Percentiles rank a stretch among this genome's conserved stretches.
Conservation (phyloP, 2,888 invertebrate genomes). For the Zaprionus bogoriensis region DNA sequence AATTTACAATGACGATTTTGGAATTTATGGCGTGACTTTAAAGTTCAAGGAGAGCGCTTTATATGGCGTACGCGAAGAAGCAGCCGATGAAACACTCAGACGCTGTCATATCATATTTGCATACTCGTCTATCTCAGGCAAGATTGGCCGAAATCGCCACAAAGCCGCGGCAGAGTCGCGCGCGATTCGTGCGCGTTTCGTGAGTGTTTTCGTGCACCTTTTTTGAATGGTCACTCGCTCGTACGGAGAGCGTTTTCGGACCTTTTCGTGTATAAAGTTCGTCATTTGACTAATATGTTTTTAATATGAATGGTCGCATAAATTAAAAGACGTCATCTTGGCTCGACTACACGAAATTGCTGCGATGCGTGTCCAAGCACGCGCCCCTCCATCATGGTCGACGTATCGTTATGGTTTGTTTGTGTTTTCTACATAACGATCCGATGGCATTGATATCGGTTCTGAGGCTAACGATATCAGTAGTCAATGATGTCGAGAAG, state of each 20-base stretch:
- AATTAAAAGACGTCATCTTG: slow-evolving; percentile 39
- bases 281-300: slow-evolving; percentile 67
- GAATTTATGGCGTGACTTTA: slow-evolving; percentile 48
- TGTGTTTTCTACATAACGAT: slow-evolving; percentile 11
- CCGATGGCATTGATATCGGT: slow-evolving; percentile 45
- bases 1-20: slow-evolving; percentile 31
- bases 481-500: slow-evolving; percentile 40
- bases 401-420: neutral
- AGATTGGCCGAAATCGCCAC: slow-evolving; percentile 22
- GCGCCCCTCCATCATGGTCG: slow-evolving; percentile 37
- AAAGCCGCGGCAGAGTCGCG: slow-evolving; percentile 18
- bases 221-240: neutral
- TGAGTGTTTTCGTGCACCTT: slow-evolving; percentile 35
- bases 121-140: slow-evolving; percentile 35
- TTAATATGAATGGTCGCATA: slow-evolving; percentile 61
- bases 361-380: slow-evolving; percentile 44
- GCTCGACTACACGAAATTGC: slow-evolving; percentile 2
- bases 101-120: slow-evolving; percentile 38
- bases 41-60: slow-evolving; percentile 67
- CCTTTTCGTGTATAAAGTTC: slow-evolving; percentile 18
- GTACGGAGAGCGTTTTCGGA: slow-evolving; percentile 1
- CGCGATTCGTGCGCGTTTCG: slow-evolving; percentile 26
- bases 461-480: slow-evolving; percentile 40
- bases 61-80: no score
- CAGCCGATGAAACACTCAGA: slow-evolving; percentile 13